Evolutionary conservation across 2,888 invertebrate species (phyloP).

Genomic region (Hyles lineata): DNA sequence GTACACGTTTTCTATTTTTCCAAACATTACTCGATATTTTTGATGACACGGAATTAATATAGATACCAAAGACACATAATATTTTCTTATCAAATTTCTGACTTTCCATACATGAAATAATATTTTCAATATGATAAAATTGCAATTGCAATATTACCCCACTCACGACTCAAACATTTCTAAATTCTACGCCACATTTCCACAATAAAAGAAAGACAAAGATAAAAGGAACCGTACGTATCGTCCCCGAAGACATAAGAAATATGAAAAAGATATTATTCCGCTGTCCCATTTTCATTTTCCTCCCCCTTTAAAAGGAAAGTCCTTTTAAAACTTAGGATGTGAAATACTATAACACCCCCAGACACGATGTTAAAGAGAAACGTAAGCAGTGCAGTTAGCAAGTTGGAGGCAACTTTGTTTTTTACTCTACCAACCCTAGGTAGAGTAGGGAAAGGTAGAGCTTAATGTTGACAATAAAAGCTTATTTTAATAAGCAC

Average conservation of each 20-base stretch:
- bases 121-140: too few species aligned
- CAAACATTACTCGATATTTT: too few species aligned
- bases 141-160: too few species aligned
- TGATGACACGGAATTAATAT: too few species aligned
- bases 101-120: too few species aligned
- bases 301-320: slow-evolving; percentile 27
- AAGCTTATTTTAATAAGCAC: too few species aligned
- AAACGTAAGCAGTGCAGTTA: slow-evolving; percentile 26
- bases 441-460: background rate
- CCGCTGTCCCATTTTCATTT: slow-evolving; percentile 27
- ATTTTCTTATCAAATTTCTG: too few species aligned
- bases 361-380: slow-evolving; percentile 24
- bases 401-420: slow-evolving; percentile 25
- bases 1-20: too few species aligned
- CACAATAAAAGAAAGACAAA: slow-evolving; percentile 1
- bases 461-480: background rate
- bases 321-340: slow-evolving; percentile 27
- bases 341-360: slow-evolving; percentile 28
- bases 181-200: slow-evolving; percentile 1
- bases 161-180: too few species aligned
- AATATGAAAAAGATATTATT: slow-evolving; percentile 29
- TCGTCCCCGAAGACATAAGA: slow-evolving; percentile 28
- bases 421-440: slow-evolving; percentile 14
- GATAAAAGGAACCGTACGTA: slow-evolving; percentile 20
- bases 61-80: too few species aligned